Base-by-base conservation (phyloP, 2,113 vertebrate species). In the Tachycineta bicolor region DNA sequence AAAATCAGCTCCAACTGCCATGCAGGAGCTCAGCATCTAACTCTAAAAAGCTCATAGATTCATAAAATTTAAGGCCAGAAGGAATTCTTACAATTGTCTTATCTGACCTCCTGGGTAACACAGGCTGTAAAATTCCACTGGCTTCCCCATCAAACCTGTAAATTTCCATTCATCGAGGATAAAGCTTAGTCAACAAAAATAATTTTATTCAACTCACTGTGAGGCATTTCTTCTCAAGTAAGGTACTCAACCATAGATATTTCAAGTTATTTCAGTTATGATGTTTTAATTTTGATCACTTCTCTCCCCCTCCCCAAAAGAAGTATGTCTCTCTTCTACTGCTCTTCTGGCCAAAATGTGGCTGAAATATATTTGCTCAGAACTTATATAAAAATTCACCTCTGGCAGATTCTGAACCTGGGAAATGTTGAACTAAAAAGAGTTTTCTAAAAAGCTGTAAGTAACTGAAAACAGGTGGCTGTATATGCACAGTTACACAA, bases 401-500 rank as follows among this genome's bases (percentile, higher is more conserved):
- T 33, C 76, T 2, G 2, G 52, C 52, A 87, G 65, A 92, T 60
- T 89, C 44, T 43, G 10, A 82, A 50, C 14, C 24, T 69, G 29
- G 20, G 25, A 75, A 95, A 68, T 0, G 0, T 44, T 80, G 75
- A 68, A 26, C n/a, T 81, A 60, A 84, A 91, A 90, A 69, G 23
- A 6, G 1, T 46, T 67, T 83, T 87, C 46, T 74, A 78, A 81
- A 78, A 79, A 90, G 25, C n/a, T 77, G 21, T 52, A 70, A 75
- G 70, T 62, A 96, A 96, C n/a, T 70, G 33, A 55, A 90, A 95
- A 69, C 67, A 90, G 63, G 56, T 88, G 67, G 71, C 46, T 50
- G 28, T 84, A 67, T 67, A 89, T 39, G 52, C 88, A 86, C 4
- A 1, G 39, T 79, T 92, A 73, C 52, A 65, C 3, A 23, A 83